phyloP scores from a whole-genome alignment of 2,113 vertebrate species.

The Gallinago undulata region DNA sequence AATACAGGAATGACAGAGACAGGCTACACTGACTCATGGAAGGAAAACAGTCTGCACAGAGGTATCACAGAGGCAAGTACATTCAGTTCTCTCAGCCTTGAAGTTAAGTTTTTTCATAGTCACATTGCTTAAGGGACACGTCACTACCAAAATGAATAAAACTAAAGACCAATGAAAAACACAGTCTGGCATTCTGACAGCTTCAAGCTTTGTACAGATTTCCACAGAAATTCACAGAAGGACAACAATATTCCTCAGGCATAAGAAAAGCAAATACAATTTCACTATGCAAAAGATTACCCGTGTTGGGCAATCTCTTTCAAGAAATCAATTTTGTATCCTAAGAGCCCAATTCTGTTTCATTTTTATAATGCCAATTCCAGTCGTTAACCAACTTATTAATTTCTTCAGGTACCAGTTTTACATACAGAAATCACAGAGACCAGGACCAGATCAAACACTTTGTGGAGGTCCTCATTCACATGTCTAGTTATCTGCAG shows the following conservation, averaged over 20 bases:
- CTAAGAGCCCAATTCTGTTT: neutral
- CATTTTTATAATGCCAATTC: neutral
- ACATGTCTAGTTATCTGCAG: neutral
- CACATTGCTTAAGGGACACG: neutral
- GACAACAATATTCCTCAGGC: neutral
- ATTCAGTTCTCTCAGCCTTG: neutral
- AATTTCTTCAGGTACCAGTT: neutral
- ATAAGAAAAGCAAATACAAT: neutral
- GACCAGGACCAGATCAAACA: neutral
- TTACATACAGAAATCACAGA: neutral
- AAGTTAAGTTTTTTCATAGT: neutral
- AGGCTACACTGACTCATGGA: neutral
- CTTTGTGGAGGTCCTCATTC: neutral
- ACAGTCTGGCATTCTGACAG: neutral
- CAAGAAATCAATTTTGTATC: neutral
- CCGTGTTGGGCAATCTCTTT: neutral
- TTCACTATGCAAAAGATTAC: neutral
- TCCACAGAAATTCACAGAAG: neutral
- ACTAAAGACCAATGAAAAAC: neutral
- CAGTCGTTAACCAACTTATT: neutral
- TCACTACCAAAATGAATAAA: neutral
- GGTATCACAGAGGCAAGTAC: neutral
- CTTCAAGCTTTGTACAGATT: neutral
- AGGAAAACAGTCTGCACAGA: neutral
- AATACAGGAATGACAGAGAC: constrained; percentile 50